Percentiles rank a stretch among this genome's conserved stretches.
Evolutionary conservation across 2,797 vertebrate species (phyloP).

Genomic region (Sebastes reedi): DNA sequence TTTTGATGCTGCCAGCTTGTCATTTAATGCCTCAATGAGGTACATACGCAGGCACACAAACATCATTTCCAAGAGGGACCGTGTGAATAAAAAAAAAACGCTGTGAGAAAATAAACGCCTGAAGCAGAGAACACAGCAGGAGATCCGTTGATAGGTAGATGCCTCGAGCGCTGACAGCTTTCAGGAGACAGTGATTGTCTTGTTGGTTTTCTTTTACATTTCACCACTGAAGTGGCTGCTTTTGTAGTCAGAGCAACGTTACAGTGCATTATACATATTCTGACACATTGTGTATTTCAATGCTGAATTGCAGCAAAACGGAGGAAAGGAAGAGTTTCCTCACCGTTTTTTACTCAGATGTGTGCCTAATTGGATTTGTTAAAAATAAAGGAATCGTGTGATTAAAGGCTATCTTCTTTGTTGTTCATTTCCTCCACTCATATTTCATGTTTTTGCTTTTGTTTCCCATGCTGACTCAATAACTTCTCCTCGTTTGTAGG

Average conservation of each 20-base stretch:
- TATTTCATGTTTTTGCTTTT: constrained; percentile 47
- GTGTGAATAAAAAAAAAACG: constrained; percentile 1
- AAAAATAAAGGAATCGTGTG: constrained; percentile 35
- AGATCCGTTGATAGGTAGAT: constrained; percentile 55
- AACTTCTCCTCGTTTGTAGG: constrained; percentile 62
- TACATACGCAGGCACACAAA: constrained; percentile 27
- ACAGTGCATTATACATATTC: constrained; percentile 29
- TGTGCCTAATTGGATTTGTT: constrained; percentile 57
- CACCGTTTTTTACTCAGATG: constrained; percentile 14
- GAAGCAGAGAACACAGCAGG: constrained; percentile 60
- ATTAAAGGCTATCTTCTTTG: constrained; percentile 53
- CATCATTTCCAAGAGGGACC: constrained; percentile 35
- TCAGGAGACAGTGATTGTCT: constrained; percentile 63
- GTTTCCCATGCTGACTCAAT: constrained; percentile 66
- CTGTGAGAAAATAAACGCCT: constrained; percentile 60
- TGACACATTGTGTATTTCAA: constrained; percentile 12
- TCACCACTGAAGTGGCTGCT: constrained; percentile 40
- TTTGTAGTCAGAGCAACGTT: constrained; percentile 48
- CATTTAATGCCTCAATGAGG: constrained; percentile 64
- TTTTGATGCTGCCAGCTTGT: constrained; percentile 65
- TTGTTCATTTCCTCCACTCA: constrained; percentile 46
- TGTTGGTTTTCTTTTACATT: constrained; percentile 64
- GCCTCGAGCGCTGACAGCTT: constrained; percentile 70
- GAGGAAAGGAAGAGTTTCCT: background rate
- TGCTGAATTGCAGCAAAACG: background rate